phyloP scores from a whole-genome alignment of 1,140 invertebrate genomes.

The Potamilus streckersoni region DNA sequence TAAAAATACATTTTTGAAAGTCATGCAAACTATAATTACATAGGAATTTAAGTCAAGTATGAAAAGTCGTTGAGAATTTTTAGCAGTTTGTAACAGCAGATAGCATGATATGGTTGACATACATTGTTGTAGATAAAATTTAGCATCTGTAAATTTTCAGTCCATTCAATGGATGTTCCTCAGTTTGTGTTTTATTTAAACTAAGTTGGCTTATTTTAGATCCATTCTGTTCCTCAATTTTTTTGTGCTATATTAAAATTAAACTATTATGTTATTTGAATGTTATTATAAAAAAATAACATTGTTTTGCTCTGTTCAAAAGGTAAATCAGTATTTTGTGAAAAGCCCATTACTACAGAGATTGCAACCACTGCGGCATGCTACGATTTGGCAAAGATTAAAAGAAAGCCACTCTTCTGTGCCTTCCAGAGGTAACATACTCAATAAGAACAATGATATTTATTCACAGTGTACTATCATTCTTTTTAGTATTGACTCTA shows the following conservation, averaged over 20 bases:
- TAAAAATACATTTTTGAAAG: too few species aligned
- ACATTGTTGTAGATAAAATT: too few species aligned
- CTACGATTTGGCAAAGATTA: slow-evolving; percentile 73
- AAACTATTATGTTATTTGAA: slow-evolving; percentile 1
- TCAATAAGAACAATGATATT: too few species aligned
- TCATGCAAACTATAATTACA: too few species aligned
- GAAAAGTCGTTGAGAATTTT: too few species aligned
- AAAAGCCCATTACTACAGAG: slow-evolving; percentile 78
- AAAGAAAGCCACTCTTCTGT: slow-evolving; percentile 73
- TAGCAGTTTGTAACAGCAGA: too few species aligned
- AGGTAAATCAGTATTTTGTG: slow-evolving; percentile 76
- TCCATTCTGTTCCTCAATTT: neutral
- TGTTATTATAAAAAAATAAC: neutral
- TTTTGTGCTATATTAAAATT: neutral
- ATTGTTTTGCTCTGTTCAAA: slow-evolving; percentile 6
- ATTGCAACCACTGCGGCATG: slow-evolving; percentile 71
- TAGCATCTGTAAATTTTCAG: neutral
- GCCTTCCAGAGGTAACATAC: slow-evolving; percentile 73
- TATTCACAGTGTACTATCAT: too few species aligned
- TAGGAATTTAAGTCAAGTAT: too few species aligned
- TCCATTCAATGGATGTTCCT: neutral
- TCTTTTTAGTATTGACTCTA: too few species aligned
- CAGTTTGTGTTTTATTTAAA: neutral
- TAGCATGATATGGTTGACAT: too few species aligned
- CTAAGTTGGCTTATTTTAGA: neutral